Conservation (phyloP, 2,888 invertebrate species). For the Ectobius pallidus region DNA sequence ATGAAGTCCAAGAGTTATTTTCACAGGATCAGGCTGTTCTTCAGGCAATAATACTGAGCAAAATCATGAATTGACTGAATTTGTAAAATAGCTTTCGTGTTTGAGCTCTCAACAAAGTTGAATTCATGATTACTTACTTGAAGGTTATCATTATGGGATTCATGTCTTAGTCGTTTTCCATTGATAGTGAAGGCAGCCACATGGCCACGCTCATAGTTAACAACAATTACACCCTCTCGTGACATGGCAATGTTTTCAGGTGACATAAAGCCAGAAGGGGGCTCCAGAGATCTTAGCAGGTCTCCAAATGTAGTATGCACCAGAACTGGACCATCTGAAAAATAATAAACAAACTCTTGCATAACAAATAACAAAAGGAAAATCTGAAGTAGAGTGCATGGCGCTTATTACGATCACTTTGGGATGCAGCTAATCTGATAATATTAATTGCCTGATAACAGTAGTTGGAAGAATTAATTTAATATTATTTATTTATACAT, state of each 20-base stretch:
- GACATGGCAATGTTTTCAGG: constrained; percentile 93
- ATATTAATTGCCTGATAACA: too few relatives aligned
- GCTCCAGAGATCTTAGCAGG: constrained; percentile 86
- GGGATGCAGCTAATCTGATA: too few relatives aligned
- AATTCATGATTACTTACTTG: constrained; percentile 83
- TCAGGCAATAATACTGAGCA: too few relatives aligned
- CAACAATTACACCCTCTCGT: constrained; percentile 94
- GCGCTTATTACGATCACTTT: too few relatives aligned
- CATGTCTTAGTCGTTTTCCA: constrained; percentile 85
- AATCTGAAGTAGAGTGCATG: too few relatives aligned
- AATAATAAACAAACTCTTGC: neutral
- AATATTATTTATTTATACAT: too few relatives aligned
- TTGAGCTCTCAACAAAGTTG: too few relatives aligned
- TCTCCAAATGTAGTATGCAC: constrained; percentile 99
- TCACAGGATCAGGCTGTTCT: too few relatives aligned
- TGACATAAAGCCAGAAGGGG: constrained; percentile 74
- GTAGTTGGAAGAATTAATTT: too few relatives aligned
- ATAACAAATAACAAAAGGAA: neutral
- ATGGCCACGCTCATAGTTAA: constrained; percentile 90
- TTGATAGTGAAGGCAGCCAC: constrained; percentile 95
- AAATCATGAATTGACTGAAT: too few relatives aligned
- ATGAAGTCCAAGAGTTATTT: too few relatives aligned
- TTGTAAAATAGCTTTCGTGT: too few relatives aligned
- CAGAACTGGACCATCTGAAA: constrained; percentile 92
- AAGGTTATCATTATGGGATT: constrained; percentile 93